A percentile compares a stretch with the other conserved stretches of the same genome.
phyloP scores from a whole-genome alignment of 1,140 invertebrate species.

The Rhopalosiphum padi region DNA sequence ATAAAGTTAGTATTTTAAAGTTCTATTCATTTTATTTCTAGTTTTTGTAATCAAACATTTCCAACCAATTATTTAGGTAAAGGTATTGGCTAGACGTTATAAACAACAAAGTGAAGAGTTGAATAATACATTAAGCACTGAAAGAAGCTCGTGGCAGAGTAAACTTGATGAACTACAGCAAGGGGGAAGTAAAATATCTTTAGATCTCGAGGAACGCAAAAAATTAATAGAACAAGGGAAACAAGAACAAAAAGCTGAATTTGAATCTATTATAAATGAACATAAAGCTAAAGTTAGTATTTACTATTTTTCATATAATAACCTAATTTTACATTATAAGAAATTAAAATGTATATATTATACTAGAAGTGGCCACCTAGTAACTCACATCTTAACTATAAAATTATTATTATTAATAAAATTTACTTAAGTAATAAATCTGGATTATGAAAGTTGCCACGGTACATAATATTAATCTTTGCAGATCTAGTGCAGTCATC shows the following conservation, averaged over 20 bases:
- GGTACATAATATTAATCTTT: too few relatives aligned
- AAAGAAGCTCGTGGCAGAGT: conserved; percentile 46
- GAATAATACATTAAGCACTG: conserved; percentile 28
- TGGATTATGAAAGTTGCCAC: too few relatives aligned
- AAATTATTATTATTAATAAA: too few relatives aligned
- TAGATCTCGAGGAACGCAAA: conserved; percentile 42
- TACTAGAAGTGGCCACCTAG: too few relatives aligned
- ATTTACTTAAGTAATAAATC: too few relatives aligned
- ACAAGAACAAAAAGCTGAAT: conserved; percentile 46
- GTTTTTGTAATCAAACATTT: neutral
- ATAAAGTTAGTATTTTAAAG: neutral
- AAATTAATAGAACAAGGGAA: conserved; percentile 52
- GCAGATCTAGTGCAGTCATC: too few relatives aligned
- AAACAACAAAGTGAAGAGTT: conserved; percentile 47
- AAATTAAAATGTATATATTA: neutral
- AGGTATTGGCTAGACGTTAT: conserved; percentile 49
- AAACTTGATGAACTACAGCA: conserved; percentile 42
- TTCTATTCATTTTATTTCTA: neutral
- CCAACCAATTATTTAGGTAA: neutral
- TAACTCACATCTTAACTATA: too few relatives aligned
- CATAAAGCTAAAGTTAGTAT: conserved; percentile 39
- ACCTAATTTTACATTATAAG: neutral
- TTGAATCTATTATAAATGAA: conserved; percentile 33
- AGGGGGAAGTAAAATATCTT: conserved; percentile 40
- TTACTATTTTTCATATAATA: neutral